Conservation (phyloP, 2,888 invertebrate genomes). For the Malthinus flaveolus region DNA sequence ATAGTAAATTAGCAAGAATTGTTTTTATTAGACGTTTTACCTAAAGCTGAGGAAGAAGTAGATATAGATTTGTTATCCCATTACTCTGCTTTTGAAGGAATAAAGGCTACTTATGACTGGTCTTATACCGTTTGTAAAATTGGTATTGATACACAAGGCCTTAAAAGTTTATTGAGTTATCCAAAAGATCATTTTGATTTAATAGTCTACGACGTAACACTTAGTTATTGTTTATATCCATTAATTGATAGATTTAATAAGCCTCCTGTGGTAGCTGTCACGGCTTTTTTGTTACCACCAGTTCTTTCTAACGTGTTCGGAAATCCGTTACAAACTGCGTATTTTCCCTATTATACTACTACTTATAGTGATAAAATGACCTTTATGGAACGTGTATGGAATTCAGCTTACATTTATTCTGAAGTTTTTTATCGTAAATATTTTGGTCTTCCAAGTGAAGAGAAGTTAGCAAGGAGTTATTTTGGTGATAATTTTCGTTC, state of each 20-base stretch:
- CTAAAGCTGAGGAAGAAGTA: not conserved
- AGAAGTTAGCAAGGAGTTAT: constrained; percentile 30
- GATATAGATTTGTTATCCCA: not conserved
- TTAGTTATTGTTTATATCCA: constrained; percentile 33
- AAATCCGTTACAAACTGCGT: constrained; percentile 35
- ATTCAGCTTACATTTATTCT: constrained; percentile 26
- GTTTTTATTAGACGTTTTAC: constrained; percentile 4
- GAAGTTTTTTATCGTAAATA: constrained; percentile 22
- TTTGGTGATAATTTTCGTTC: constrained; percentile 38
- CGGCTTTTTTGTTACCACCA: constrained; percentile 1
- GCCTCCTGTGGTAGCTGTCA: constrained; percentile 28
- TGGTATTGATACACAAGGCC: constrained; percentile 20
- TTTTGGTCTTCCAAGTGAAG: constrained; percentile 24
- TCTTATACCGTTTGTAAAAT: constrained; percentile 14
- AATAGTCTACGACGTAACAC: constrained; percentile 32
- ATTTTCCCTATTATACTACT: constrained; percentile 36
- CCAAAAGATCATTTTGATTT: constrained; percentile 34
- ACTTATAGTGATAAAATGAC: constrained; percentile 35
- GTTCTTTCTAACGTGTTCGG: constrained; percentile 28
- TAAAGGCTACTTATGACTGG: not conserved
- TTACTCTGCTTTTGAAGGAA: not conserved
- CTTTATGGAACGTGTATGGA: constrained; percentile 35
- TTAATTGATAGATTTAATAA: constrained; percentile 33
- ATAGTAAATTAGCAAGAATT: not conserved
- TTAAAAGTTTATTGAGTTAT: constrained; percentile 28